A percentile compares a stretch with the other conserved stretches of the same genome.
These are phyloP conservation scores for Lagenorhynchus albirostris DNA, from an alignment of 2,113 vertebrate species.

Conservation along the genomic window DNA sequence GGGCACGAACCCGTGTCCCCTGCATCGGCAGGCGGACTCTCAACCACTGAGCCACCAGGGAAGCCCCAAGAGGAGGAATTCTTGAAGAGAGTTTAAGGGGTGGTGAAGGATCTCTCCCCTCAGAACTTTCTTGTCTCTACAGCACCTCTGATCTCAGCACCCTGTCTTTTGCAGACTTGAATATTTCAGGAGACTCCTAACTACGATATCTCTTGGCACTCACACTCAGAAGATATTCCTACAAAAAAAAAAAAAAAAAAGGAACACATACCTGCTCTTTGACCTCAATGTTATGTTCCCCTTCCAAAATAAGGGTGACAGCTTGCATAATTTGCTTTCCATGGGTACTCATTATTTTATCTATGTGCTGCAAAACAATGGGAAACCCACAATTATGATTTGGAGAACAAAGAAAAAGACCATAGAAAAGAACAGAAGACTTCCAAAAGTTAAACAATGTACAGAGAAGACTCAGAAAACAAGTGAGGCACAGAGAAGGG, in stretches of 20 bases:
- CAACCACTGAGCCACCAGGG: too few species aligned
- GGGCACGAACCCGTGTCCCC: too few species aligned
- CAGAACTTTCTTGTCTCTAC: not conserved
- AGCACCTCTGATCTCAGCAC: not conserved
- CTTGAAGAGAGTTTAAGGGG: not conserved
- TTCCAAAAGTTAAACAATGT: slow-evolving; percentile 25
- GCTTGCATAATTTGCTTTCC: slow-evolving; percentile 99
- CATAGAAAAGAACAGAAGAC: not conserved
- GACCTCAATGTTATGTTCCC: slow-evolving; percentile 96
- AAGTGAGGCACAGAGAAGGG: not conserved
- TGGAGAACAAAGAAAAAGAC: slow-evolving; percentile 10
- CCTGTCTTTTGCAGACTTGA: not conserved
- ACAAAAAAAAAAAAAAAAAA: not conserved
- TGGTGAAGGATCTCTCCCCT: not conserved
- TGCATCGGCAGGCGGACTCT: too few species aligned
- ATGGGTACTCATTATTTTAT: slow-evolving; percentile 98
- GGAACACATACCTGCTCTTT: slow-evolving; percentile 93
- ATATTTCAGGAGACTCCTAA: not conserved
- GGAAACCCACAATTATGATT: slow-evolving; percentile 64
- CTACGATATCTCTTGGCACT: not conserved
- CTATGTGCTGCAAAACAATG: slow-evolving; percentile 92
- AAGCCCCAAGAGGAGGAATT: not conserved
- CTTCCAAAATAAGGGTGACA: slow-evolving; percentile 98
- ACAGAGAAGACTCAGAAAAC: not conserved
- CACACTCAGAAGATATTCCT: slow-evolving; percentile 27